Base-by-base conservation (phyloP, 1,140 invertebrate species). In the Bursaphelenchus mucronatus region DNA sequence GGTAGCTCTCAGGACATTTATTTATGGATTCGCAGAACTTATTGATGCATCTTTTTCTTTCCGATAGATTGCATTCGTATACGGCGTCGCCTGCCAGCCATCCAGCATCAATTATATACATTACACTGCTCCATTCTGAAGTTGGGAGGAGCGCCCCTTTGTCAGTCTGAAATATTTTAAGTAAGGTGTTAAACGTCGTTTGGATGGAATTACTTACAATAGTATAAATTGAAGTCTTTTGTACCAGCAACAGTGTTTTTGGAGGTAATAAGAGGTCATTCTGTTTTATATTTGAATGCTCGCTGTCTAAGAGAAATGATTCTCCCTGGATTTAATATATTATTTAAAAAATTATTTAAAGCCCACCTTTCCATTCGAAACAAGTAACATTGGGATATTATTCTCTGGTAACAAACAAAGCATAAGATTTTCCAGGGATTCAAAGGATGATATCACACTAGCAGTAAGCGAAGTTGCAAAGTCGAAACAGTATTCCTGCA, bases 71-170 rank as follows among this genome's bases (percentile, higher is more conserved):
- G 11, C 41, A 59, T 45, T 11, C 11, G 11, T 44, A 56, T 1
- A 64, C 41, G n/a, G 58, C 47, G n/a, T 64, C 63, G 3, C 63
- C 63, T 17, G 40, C 47, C 15, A 64, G n/a, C n/a, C 47, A n/a
- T 11, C 39, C 56, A 41, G 63, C 63, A 51, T 64, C 63, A 49
- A 64, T 55, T 19, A 64, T 50, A 44, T 44, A 59, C 13, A 59
- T 45, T 11, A 43, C 40, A 15, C 45, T 59, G 44, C 10, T 59
- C 21, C 44, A 11, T 1, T 59, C 19, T 11, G 30, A 30, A 30
- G 30, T 30, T 30, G 30, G 30, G 30, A 30, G 30, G 30, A 30
- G 30, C 30, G 30, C 30, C 30, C 30, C 30, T 30, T 30, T 30
- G 30, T 30, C 30, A 30, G 30, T 30, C 30, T 30, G 30, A 30